phyloP scores from a whole-genome alignment of 2,113 vertebrate genomes.

The Oryzias javanicus region DNA sequence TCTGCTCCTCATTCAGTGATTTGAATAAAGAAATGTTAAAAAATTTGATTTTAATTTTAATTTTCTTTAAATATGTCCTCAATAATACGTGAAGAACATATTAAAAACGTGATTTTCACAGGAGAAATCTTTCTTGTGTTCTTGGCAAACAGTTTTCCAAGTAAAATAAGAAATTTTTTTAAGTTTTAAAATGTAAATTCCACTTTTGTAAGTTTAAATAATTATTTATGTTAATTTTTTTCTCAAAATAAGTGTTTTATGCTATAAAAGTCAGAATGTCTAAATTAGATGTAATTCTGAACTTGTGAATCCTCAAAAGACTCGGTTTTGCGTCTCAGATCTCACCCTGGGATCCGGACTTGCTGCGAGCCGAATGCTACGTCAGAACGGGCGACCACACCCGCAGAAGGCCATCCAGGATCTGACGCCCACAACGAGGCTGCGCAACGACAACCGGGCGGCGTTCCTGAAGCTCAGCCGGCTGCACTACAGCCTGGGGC shows the following conservation, averaged over 20 bases:
- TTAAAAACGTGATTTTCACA: too few species aligned
- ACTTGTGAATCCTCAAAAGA: neutral
- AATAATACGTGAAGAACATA: too few species aligned
- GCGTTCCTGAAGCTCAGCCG: constrained; percentile 81
- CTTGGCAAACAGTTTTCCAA: too few species aligned
- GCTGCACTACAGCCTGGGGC: constrained; percentile 80
- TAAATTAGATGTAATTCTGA: neutral
- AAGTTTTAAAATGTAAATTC: too few species aligned
- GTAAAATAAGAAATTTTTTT: too few species aligned
- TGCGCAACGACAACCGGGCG: constrained; percentile 82
- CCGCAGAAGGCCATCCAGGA: constrained; percentile 81
- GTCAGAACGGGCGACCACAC: constrained; percentile 80
- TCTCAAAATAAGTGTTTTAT: neutral
- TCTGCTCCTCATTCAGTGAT: too few species aligned
- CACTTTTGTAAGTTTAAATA: too few species aligned
- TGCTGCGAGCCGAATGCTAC: constrained; percentile 79
- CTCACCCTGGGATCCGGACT: constrained; percentile 81
- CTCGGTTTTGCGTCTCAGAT: constrained; percentile 56
- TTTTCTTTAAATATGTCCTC: too few species aligned
- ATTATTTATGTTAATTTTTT: too few species aligned
- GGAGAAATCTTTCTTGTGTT: too few species aligned
- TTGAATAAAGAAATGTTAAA: too few species aligned
- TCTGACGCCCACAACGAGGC: constrained; percentile 75
- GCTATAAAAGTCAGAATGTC: neutral
- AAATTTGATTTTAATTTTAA: too few species aligned